Evolutionary conservation across 2,888 invertebrate species (phyloP).

Genomic region (Actias luna): DNA sequence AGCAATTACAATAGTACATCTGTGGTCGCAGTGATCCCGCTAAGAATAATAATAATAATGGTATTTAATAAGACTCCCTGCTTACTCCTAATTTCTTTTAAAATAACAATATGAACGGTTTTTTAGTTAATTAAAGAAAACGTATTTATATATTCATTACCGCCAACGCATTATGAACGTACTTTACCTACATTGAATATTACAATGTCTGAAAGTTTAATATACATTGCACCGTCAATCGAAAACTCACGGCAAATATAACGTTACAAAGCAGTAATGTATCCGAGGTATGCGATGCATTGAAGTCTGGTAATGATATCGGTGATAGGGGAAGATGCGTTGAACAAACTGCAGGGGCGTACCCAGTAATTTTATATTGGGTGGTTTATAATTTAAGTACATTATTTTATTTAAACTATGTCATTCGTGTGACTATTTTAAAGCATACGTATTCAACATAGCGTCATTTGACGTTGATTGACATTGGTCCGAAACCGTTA

Average conservation of each 20-base stretch:
- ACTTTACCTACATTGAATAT: background rate
- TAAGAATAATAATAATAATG: no score
- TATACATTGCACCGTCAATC: constrained; percentile 19
- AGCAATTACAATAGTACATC: no score
- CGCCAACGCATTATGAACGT: background rate
- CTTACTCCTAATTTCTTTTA: background rate
- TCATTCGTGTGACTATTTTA: no score
- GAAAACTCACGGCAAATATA: background rate
- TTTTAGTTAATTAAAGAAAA: background rate
- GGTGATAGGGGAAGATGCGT: background rate
- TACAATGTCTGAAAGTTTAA: background rate
- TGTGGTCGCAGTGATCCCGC: no score
- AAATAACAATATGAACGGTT: background rate
- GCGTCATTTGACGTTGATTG: no score
- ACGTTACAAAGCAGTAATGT: background rate
- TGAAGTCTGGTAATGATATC: background rate
- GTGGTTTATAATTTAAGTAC: background rate
- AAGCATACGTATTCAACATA: no score
- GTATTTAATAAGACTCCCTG: background rate
- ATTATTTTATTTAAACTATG: no score
- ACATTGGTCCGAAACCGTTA: no score
- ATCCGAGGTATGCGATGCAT: background rate
- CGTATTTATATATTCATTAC: background rate
- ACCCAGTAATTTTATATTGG: background rate
- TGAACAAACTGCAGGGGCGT: background rate